Percentiles rank a stretch among this genome's conserved stretches.
These are phyloP conservation scores for Isaurus tuberculatus DNA, from an alignment of 92 coral and sea anemone genomes.

Conservation along the genomic window DNA sequence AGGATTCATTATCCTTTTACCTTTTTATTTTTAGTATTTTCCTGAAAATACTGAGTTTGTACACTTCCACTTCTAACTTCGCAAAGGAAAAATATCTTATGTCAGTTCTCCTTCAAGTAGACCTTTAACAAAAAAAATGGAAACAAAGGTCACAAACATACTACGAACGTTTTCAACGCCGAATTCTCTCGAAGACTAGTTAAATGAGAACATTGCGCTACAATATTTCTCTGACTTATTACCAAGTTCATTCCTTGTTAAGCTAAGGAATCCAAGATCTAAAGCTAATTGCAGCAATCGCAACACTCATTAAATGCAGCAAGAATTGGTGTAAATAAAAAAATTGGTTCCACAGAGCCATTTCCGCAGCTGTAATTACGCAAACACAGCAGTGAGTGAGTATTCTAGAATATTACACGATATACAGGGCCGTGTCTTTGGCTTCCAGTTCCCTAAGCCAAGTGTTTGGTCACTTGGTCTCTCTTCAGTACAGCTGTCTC, in stretches of 20 bases:
- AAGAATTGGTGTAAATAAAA: slow-evolving; percentile 28
- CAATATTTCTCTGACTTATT: slow-evolving; percentile 16
- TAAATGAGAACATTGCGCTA: not conserved
- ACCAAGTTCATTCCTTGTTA: slow-evolving; percentile 16
- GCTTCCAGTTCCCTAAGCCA: slow-evolving; percentile 22
- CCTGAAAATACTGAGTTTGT: slow-evolving; percentile 3
- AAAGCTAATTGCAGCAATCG: slow-evolving; percentile 20
- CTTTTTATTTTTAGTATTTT: not conserved
- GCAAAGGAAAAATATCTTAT: slow-evolving; percentile 8
- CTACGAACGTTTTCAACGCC: not conserved
- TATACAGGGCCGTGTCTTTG: not conserved
- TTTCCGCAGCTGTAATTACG: not conserved
- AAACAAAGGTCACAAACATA: not conserved
- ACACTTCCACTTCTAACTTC: not conserved
- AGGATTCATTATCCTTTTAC: slow-evolving; percentile 1
- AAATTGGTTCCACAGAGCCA: not conserved
- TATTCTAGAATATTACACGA: not conserved
- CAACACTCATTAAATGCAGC: not conserved
- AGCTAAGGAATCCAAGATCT: slow-evolving; percentile 41
- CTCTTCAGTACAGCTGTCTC: slow-evolving; percentile 94
- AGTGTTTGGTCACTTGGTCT: slow-evolving; percentile 53
- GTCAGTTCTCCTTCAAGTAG: not conserved
- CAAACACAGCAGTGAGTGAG: not conserved
- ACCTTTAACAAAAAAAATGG: not conserved
- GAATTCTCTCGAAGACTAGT: not conserved